Conservation (phyloP, 2,113 vertebrate genomes). For the Microtus richardsoni region DNA sequence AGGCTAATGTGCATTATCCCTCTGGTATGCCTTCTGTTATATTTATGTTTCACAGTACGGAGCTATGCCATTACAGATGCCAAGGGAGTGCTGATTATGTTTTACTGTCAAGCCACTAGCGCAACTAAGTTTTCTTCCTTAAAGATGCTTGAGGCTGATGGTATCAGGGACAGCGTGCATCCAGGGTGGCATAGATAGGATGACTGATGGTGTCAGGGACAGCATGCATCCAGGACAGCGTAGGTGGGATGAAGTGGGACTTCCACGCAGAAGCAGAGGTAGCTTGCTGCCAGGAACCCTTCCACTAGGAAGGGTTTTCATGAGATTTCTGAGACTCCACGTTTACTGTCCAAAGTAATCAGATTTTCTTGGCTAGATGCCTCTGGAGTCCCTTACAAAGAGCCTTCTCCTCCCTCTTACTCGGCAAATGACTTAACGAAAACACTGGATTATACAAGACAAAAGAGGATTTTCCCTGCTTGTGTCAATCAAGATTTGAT, state of each 20-base stretch:
- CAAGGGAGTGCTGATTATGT: not conserved
- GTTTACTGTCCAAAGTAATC: slow-evolving; percentile 55
- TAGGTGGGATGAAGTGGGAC: not conserved
- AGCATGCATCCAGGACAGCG: not conserved
- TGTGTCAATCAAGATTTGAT: slow-evolving; percentile 58
- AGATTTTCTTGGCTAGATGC: slow-evolving; percentile 50
- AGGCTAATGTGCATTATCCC: not conserved
- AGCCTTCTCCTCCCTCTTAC: slow-evolving; percentile 51
- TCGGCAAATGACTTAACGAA: slow-evolving; percentile 59
- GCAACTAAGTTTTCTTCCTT: not conserved
- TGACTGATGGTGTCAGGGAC: not conserved
- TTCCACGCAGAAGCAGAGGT: slow-evolving; percentile 41
- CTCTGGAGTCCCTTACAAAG: not conserved
- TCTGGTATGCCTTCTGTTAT: not conserved
- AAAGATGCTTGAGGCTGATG: not conserved
- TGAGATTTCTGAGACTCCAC: slow-evolving; percentile 38
- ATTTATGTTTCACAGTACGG: slow-evolving; percentile 17
- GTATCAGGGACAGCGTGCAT: not conserved
- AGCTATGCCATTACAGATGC: not conserved
- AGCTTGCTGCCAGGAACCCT: not conserved
- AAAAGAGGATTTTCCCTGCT: slow-evolving; percentile 15
- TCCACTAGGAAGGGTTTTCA: slow-evolving; percentile 40
- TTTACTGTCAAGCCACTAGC: not conserved
- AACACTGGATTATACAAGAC: slow-evolving; percentile 68
- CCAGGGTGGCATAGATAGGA: not conserved